phyloP scores from a whole-genome alignment of 2,113 vertebrate species.

The Tamias sibiricus region DNA sequence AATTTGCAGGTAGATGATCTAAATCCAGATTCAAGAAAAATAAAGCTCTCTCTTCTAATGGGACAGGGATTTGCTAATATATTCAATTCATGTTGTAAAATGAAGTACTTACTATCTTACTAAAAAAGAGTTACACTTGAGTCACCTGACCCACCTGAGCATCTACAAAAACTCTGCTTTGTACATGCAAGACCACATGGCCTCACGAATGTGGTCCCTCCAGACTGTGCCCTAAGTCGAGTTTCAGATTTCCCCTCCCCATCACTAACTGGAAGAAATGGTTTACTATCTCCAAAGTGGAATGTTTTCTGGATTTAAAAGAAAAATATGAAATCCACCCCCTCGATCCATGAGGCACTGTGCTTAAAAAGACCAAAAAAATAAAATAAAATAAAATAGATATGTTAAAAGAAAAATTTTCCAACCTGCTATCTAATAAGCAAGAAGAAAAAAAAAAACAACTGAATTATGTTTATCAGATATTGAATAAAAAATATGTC shows the following conservation, averaged over 20 bases:
- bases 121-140: neutral
- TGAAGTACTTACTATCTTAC: neutral
- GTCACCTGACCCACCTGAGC: neutral
- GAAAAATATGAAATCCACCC: neutral
- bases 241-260: neutral
- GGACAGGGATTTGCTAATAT: neutral
- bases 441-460: neutral
- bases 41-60: neutral
- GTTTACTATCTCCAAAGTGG: neutral
- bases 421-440: neutral
- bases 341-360: neutral
- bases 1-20: neutral
- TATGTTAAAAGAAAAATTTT: neutral
- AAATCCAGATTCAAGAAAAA: conserved; percentile 4
- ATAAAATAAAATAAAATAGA: too few relatives aligned
- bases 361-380: neutral
- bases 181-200: neutral
- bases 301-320: neutral
- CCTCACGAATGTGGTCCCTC: neutral
- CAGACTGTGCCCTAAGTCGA: neutral
- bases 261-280: neutral
- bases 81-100: neutral
- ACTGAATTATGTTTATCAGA: neutral
- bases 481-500: neutral
- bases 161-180: neutral